phyloP scores from a whole-genome alignment of 2,888 invertebrate genomes.

The Agonopterix heracliana region DNA sequence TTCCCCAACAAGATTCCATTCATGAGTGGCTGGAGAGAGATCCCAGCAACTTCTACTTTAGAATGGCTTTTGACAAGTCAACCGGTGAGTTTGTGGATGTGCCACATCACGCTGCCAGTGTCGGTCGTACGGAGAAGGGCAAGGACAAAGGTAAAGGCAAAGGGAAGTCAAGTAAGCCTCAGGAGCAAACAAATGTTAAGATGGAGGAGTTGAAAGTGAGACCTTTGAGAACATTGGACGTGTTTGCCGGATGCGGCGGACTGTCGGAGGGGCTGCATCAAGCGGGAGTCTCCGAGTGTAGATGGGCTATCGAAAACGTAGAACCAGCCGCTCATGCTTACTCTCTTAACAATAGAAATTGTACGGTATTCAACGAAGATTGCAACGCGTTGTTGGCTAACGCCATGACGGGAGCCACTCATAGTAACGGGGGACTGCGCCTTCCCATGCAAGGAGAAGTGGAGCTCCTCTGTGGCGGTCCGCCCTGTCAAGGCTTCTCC shows the following conservation, averaged over 20 bases:
- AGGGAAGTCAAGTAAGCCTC: constrained; percentile 72
- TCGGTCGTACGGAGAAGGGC: constrained; percentile 78
- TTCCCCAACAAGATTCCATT: constrained; percentile 61
- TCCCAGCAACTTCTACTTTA: constrained; percentile 84
- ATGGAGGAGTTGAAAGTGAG: constrained; percentile 44
- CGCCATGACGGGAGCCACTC: constrained; percentile 79
- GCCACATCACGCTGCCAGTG: constrained; percentile 72
- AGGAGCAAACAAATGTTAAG: constrained; percentile 27
- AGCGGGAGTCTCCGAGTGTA: constrained; percentile 80
- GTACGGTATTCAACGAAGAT: constrained; percentile 87
- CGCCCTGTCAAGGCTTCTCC: constrained; percentile 93
- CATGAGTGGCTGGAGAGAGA: constrained; percentile 79
- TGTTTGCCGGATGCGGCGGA: constrained; percentile 92
- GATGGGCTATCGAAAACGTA: constrained; percentile 90
- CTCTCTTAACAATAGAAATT: constrained; percentile 82
- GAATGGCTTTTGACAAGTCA: constrained; percentile 78
- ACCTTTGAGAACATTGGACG: constrained; percentile 82
- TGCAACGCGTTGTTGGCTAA: constrained; percentile 83
- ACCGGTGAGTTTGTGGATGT: constrained; percentile 77
- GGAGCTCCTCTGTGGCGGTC: constrained; percentile 89
- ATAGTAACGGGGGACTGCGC: constrained; percentile 65
- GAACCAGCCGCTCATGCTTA: constrained; percentile 87
- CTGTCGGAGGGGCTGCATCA: constrained; percentile 84
- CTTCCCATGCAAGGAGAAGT: constrained; percentile 88
- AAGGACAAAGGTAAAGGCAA: constrained; percentile 83